Base-by-base conservation (phyloP, 2,113 vertebrate genomes). In the Chinchilla lanigera region DNA sequence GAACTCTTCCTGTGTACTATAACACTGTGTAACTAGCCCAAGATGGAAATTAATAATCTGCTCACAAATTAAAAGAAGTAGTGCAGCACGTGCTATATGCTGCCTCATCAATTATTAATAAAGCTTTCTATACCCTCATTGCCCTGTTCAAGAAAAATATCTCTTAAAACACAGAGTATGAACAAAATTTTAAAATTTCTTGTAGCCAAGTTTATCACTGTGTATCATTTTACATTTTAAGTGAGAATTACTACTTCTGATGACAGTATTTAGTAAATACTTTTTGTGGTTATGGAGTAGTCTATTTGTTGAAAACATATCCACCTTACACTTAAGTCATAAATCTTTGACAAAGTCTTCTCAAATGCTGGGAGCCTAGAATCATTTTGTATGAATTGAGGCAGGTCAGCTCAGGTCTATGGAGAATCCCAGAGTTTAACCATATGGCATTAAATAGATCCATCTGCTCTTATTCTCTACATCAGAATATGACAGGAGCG, bases 181-280 rank as follows among this genome's bases (percentile, higher is more conserved):
- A 63, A 89, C 73, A 52, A 52, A 67, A 87, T 65, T 93, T 86
- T 13, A 50, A 65, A 82, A 54, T 61, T 90, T 95, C 41, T 86
- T 83, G 19, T 4, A 95, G 67, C 35, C 20, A 95, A 90, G 35
- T 96, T 90, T 35, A 82, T 54, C n/a, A 67, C 2, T 38, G 81
- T 14, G 3, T 30, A n/a, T 58, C 38, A 93, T 87, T 54, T 93
- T 24, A 83, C 5, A 89, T 54, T 92, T 81, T n/a, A 75, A 47
- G 16, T 63, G 71, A 78, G 41, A 75, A 92, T 60, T 83, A 65
- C 50, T 65, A 87, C 58, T 86, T 95, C 47, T 73, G 84, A 80
- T 47, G 54, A 95, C 85, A 95, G 65, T 87, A 73, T 71, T 92
- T 89, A 58, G 17, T 87, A 92, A 92, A 9, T 65, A 14, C 11